phyloP scores from a whole-genome alignment of 2,113 vertebrate genomes.

The Poicephalus meyeri region DNA sequence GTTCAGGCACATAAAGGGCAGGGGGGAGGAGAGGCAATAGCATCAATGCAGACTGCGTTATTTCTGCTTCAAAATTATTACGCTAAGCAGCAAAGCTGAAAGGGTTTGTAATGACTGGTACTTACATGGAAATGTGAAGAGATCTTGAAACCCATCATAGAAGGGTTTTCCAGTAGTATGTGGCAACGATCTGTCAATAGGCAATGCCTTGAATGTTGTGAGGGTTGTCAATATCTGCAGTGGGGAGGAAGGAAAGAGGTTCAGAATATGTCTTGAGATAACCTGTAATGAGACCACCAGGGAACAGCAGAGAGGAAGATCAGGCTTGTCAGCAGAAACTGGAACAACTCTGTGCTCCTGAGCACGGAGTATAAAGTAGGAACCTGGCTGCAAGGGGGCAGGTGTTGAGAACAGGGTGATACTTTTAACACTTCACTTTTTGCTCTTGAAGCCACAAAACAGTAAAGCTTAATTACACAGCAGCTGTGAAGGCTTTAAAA shows the following conservation, averaged over 20 bases:
- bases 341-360: fast-evolving
- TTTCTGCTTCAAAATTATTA: not conserved
- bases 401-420: not conserved
- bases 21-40: not conserved
- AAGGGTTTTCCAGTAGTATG: not conserved
- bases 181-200: not conserved
- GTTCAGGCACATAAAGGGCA: not conserved
- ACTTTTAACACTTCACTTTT: not conserved
- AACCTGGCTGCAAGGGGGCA: not conserved
- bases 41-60: not conserved
- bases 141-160: not conserved
- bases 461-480: not conserved
- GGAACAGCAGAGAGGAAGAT: not conserved
- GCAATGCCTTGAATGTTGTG: fast-evolving
- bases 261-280: not conserved
- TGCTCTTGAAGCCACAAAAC: not conserved
- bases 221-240: not conserved
- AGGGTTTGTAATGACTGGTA: not conserved
- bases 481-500: constrained; percentile 4
- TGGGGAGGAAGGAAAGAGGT: not conserved
- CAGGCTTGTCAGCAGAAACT: fast-evolving
- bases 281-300: not conserved
- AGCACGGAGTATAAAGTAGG: fast-evolving
- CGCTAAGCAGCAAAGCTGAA: not conserved
- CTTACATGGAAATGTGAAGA: fast-evolving